phyloP scores from a whole-genome alignment of 2,797 vertebrate species.

The Arrhamphus sclerolepis region DNA sequence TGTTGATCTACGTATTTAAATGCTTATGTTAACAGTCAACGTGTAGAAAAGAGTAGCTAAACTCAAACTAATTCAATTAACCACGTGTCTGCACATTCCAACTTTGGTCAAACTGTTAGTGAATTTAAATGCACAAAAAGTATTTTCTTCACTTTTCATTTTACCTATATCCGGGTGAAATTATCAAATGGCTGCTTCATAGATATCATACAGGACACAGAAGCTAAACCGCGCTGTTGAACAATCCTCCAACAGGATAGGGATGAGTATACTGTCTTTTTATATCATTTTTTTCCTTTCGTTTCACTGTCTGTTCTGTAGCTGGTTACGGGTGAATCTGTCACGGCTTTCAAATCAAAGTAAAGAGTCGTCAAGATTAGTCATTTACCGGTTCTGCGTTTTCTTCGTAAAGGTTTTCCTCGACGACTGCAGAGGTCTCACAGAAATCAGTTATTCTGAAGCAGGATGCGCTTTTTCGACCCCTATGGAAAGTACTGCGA shows the following conservation, averaged over 20 bases:
- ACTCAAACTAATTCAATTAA: background rate
- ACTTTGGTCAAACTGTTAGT: constrained; percentile 8
- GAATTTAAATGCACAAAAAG: background rate
- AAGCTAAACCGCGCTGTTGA: constrained; percentile 14
- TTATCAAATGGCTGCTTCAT: constrained; percentile 2
- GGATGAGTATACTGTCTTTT: background rate
- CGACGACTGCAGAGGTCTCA: constrained; percentile 30
- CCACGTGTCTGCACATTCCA: background rate
- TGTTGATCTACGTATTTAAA: background rate
- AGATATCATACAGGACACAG: background rate
- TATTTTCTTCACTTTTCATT: rapidly evolving
- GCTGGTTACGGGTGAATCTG: rapidly evolving
- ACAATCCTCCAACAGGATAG: background rate
- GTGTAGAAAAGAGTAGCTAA: no score
- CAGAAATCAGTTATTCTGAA: constrained; percentile 4
- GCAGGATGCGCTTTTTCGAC: constrained; percentile 41
- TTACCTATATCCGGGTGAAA: background rate
- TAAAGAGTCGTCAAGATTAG: background rate
- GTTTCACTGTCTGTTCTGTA: background rate
- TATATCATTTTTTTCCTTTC: background rate
- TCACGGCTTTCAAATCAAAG: no score
- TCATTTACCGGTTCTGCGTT: constrained; percentile 30
- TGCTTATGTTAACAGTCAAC: no score
- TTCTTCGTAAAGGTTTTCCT: constrained; percentile 43
- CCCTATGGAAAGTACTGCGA: constrained; percentile 19